Conservation (phyloP, 2,113 vertebrate genomes). For the Dicerorhinus sumatrensis region DNA sequence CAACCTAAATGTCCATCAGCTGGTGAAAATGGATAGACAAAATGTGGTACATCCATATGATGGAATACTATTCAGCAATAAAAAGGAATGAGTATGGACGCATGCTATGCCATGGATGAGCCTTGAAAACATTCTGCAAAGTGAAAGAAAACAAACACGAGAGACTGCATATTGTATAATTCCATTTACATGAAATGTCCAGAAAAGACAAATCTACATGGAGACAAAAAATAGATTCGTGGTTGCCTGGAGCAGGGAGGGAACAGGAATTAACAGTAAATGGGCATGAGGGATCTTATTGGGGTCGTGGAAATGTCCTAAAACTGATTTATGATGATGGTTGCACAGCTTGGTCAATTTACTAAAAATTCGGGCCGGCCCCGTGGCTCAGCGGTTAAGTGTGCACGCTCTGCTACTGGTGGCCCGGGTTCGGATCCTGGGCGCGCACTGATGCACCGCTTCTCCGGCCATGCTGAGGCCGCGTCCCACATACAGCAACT, state of each 20-base stretch:
- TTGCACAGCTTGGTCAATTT: not conserved
- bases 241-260: not conserved
- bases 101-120: fast-evolving
- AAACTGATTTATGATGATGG: not conserved
- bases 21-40: not conserved
- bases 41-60: not conserved
- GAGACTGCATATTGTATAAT: not conserved
- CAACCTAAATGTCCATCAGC: not conserved
- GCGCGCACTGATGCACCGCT: too few species aligned
- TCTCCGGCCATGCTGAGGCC: too few species aligned
- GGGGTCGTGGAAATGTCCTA: not conserved
- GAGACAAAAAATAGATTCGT: not conserved
- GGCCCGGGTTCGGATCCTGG: too few species aligned
- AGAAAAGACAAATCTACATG: not conserved
- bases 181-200: not conserved
- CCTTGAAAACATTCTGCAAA: not conserved
- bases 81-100: not conserved
- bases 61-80: not conserved
- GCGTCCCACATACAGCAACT: too few species aligned
- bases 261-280: not conserved
- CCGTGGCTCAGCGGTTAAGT: too few species aligned
- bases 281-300: fast-evolving
- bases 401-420: too few species aligned
- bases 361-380: not conserved
- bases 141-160: not conserved